Evolutionary conservation across 2,797 vertebrate species (phyloP), one percentile per base, ranked within the genome.

Genomic region (Semaprochilodus insignis): DNA sequence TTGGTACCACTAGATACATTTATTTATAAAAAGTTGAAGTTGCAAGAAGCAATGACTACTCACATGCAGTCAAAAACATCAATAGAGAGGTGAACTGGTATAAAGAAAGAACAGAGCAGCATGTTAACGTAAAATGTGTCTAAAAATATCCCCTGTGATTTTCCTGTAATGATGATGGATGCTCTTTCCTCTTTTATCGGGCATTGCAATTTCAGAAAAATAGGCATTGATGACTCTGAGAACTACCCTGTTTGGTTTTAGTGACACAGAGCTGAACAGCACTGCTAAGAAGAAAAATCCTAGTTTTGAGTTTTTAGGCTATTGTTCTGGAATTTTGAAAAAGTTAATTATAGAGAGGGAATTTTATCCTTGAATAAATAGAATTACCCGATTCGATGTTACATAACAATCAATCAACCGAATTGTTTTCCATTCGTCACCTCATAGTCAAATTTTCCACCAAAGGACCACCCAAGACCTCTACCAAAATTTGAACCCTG

Each of bases 121-220:
- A 36, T 31, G 25, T 79, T 25, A 48, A 27, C 34, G 8, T 57
- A 70, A 16, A 69, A 59, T 60, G 31, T 21, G 14, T 48, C 54
- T 19, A 25, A 59, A 59, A 54, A 36, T 65, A 40, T 6, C 17
- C 51, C 60, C 51, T 55, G 2, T 36, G 6, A 40, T 44, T 44
- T 14, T 34, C 10, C 31, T 66, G 13, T 66, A 55, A 81, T 77
- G 63, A 66, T 55, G 16, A 70, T 57, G 63, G 4, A 15, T 31
- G 40, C 40, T 44, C 40, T 6, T 3, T 74, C 67, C 55, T 44
- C 14, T 23, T 76, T 70, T 36, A 31, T 65, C 23, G 34, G 71
- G 77, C 17, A 11, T 23, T 34, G 36, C 62, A 40, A 36, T 52
- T 78, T 63, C 23, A 63, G n/a, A 8, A 67, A 44, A 81, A 71